phyloP scores from a whole-genome alignment of 2,113 vertebrate species.

The Lepus americanus region DNA sequence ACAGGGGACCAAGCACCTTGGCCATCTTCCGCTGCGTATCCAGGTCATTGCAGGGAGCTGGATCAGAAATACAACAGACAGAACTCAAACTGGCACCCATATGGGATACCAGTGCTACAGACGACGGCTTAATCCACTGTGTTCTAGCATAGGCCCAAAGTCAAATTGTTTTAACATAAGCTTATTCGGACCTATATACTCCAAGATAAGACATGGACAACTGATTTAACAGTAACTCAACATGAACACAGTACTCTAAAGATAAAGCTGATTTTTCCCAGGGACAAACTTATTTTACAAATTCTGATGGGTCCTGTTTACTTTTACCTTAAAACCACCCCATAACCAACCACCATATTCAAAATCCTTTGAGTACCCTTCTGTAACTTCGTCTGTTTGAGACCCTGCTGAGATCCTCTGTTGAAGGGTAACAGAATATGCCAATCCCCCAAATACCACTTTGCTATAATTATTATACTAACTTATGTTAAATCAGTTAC shows the following conservation, averaged over 20 bases:
- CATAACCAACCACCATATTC: not conserved
- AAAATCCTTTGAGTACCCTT: not conserved
- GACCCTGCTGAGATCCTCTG: not conserved
- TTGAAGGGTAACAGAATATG: not conserved
- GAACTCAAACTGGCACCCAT: no score
- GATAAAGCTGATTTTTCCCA: not conserved
- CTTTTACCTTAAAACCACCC: slow-evolving; percentile 8
- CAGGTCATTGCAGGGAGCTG: no score
- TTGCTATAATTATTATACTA: not conserved
- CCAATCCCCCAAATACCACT: not conserved
- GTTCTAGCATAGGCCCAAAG: no score
- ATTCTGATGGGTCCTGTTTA: slow-evolving; percentile 26
- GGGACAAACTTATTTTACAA: slow-evolving; percentile 29
- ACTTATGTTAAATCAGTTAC: no score
- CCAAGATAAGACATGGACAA: slow-evolving; percentile 32
- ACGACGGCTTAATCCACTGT: no score
- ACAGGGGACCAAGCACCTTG: no score
- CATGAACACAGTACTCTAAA: not conserved
- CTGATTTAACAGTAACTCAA: slow-evolving; percentile 18
- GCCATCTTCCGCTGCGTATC: no score
- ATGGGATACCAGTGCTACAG: no score
- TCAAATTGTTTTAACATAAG: slow-evolving; percentile 36
- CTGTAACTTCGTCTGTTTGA: not conserved
- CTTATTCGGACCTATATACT: not conserved
- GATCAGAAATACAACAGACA: no score